Percentiles rank a stretch among this genome's conserved stretches.
Conservation (phyloP, 2,113 vertebrate species). For the Candoia aspera region DNA sequence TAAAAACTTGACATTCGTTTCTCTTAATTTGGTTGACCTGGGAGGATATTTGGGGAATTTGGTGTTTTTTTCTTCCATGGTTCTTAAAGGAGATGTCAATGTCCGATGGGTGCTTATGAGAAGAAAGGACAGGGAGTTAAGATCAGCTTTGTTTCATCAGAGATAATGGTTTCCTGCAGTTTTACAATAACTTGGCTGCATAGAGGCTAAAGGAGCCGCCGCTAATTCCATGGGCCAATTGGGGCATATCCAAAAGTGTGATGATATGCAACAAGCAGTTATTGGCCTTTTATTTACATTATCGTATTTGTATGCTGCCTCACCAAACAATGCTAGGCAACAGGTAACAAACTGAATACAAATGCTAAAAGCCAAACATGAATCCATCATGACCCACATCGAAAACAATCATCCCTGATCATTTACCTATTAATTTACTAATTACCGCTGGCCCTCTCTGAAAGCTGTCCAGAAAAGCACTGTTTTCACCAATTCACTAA, state of each 20-base stretch:
- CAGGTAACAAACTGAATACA: no score
- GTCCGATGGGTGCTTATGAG: slow-evolving; percentile 37
- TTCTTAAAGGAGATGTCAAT: slow-evolving; percentile 26
- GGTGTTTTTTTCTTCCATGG: background rate
- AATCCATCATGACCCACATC: no score
- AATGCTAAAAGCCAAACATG: no score
- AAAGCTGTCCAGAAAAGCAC: no score
- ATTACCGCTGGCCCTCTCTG: no score
- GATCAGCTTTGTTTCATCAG: slow-evolving; percentile 56
- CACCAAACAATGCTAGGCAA: no score
- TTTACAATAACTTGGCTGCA: slow-evolving; percentile 50
- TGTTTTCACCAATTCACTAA: no score
- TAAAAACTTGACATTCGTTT: slow-evolving; percentile 12
- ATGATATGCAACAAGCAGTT: background rate
- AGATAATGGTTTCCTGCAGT: slow-evolving; percentile 57
- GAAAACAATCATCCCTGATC: no score
- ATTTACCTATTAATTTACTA: no score
- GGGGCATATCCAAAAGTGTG: slow-evolving; percentile 4
- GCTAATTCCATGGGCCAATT: slow-evolving; percentile 26
- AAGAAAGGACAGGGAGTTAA: slow-evolving; percentile 55
- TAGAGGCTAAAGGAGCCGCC: slow-evolving; percentile 28
- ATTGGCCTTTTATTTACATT: no score
- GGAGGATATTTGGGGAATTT: background rate
- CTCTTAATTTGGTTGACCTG: slow-evolving; percentile 52
- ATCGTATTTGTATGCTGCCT: no score